Conservation (phyloP, 2,113 vertebrate species). For the Vombatus ursinus region DNA sequence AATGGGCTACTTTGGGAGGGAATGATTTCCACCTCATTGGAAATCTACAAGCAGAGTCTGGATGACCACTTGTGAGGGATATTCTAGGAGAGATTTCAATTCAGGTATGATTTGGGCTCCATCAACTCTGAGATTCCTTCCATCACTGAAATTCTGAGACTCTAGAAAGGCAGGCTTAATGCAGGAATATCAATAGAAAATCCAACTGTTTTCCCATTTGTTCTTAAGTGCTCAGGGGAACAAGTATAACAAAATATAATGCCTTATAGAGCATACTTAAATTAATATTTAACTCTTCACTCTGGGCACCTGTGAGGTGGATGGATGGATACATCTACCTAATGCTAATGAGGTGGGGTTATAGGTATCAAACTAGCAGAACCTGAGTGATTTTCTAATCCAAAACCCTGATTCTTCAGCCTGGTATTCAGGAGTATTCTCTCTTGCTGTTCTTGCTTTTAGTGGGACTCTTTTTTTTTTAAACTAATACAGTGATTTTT, state of each 20-base stretch:
- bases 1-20: not conserved
- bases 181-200: not conserved
- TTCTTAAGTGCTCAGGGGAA: not conserved
- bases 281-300: not conserved
- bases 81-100: not conserved
- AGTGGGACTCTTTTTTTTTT: not conserved
- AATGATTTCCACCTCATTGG: not conserved
- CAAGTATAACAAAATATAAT: not conserved
- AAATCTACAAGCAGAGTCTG: not conserved
- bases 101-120: not conserved
- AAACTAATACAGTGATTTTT: not conserved
- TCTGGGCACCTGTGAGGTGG: not conserved
- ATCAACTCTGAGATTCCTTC: not conserved
- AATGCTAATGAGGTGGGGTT: not conserved
- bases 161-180: not conserved
- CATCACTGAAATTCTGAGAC: not conserved
- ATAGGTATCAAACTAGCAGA: not conserved
- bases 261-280: not conserved
- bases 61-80: not conserved
- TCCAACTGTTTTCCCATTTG: not conserved
- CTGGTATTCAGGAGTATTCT: not conserved
- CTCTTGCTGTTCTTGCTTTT: not conserved
- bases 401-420: not conserved
- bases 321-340: not conserved
- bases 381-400: not conserved